A percentile compares a stretch with the other conserved stretches of the same genome.
Evolutionary conservation across 2,797 vertebrate species (phyloP).

Genomic region (Amazona finschi): DNA sequence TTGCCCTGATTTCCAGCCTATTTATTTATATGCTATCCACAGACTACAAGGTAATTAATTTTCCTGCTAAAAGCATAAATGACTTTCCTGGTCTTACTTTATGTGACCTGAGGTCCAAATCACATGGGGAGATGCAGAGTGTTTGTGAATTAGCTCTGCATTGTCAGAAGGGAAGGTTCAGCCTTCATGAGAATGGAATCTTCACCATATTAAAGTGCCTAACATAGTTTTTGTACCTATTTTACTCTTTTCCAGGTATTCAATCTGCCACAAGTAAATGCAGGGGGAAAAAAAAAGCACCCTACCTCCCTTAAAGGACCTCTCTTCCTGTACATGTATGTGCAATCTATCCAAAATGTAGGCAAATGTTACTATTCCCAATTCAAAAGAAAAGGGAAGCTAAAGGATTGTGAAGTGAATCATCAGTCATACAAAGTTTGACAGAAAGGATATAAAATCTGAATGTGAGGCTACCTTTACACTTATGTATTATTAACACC

Average conservation of each 20-base stretch:
- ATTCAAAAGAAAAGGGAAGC: accelerated
- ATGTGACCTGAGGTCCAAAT: background rate
- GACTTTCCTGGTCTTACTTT: background rate
- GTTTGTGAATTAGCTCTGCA: background rate
- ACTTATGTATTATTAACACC: background rate
- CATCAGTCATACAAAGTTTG: background rate
- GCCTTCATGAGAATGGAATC: background rate
- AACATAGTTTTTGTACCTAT: background rate
- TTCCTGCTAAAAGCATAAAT: background rate
- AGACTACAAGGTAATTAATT: background rate
- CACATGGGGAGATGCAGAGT: background rate
- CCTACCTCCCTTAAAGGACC: background rate
- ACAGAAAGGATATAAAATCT: background rate
- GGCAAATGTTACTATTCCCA: background rate
- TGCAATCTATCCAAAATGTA: background rate
- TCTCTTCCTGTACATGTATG: background rate
- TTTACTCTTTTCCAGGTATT: background rate
- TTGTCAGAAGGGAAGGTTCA: background rate
- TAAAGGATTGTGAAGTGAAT: background rate
- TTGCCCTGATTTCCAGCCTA: background rate
- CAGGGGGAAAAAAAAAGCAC: background rate
- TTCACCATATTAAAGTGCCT: background rate
- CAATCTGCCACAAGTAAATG: background rate
- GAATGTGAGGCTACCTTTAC: background rate
- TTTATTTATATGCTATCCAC: background rate